Evolutionary conservation across 2,113 vertebrate species (phyloP).

Genomic region (Ranitomeya imitator): DNA sequence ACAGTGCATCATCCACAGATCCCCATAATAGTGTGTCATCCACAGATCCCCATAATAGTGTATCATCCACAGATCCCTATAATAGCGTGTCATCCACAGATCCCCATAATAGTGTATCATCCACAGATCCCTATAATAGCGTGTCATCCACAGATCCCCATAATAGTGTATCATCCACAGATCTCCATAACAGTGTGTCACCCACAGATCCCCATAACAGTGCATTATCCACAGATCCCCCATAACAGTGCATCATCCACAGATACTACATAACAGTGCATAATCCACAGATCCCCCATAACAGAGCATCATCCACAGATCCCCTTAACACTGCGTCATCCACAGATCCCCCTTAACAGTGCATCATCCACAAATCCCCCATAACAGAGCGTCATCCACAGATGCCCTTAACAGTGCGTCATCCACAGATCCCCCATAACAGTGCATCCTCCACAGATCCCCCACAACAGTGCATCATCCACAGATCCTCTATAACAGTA

Average conservation of each 20-base stretch:
- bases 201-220: background rate
- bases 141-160: background rate
- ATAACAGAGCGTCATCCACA: too few species aligned
- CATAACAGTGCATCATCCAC: background rate
- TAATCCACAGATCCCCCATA: background rate
- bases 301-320: too few species aligned
- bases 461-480: background rate
- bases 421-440: background rate
- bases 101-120: background rate
- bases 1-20: background rate
- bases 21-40: too few species aligned
- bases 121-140: background rate
- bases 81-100: too few species aligned
- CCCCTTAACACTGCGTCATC: too few species aligned
- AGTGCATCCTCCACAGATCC: background rate
- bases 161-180: too few species aligned
- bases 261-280: too few species aligned
- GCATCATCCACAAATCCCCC: too few species aligned
- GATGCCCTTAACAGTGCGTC: background rate
- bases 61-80: background rate
- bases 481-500: background rate
- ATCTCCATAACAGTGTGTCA: background rate
- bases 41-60: constrained; percentile 13
- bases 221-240: background rate
- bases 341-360: too few species aligned